Evolutionary conservation across 92 coral and sea anemone genomes (phyloP).

Genomic region (Porites lobata): DNA sequence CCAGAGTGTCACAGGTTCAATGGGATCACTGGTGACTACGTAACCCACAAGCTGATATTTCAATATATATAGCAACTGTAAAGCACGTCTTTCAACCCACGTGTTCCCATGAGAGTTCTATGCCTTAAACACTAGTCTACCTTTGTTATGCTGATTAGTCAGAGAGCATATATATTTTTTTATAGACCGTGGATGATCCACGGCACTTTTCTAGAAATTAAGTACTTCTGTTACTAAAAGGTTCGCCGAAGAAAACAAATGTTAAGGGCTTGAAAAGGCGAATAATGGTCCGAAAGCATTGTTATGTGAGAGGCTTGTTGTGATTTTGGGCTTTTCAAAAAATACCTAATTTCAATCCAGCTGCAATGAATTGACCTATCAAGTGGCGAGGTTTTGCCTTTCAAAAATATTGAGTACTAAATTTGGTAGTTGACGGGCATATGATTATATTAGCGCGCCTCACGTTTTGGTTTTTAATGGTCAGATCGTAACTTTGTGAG

Average conservation of each 20-base stretch:
- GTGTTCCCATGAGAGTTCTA: slow-evolving; percentile 36
- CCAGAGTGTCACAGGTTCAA: slow-evolving; percentile 62
- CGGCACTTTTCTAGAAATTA: slow-evolving; percentile 42
- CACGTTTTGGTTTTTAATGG: slow-evolving; percentile 17
- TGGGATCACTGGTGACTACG: slow-evolving; percentile 32
- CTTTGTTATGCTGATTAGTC: slow-evolving; percentile 53
- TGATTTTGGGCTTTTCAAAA: background rate
- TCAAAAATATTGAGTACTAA: slow-evolving; percentile 22
- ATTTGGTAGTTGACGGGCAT: slow-evolving; percentile 8
- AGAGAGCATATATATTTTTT: slow-evolving; percentile 48
- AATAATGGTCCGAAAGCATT: background rate
- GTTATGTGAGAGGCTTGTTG: background rate
- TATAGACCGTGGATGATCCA: slow-evolving; percentile 56
- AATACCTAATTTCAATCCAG: slow-evolving; percentile 10
- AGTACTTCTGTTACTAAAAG: slow-evolving; percentile 15
- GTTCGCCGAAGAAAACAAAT: slow-evolving; percentile 46
- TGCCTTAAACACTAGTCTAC: slow-evolving; percentile 23
- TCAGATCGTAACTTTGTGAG: slow-evolving; percentile 21
- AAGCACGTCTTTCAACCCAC: background rate
- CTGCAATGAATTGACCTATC: slow-evolving; percentile 22
- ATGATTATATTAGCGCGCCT: slow-evolving; percentile 31
- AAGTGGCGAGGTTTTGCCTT: slow-evolving; percentile 20
- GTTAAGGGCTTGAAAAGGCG: slow-evolving; percentile 5
- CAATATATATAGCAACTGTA: background rate
- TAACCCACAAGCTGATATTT: slow-evolving; percentile 18